These are phyloP conservation scores for Coracopsis vasa DNA, from an alignment of 2,113 vertebrate species.

Conservation along the genomic window DNA sequence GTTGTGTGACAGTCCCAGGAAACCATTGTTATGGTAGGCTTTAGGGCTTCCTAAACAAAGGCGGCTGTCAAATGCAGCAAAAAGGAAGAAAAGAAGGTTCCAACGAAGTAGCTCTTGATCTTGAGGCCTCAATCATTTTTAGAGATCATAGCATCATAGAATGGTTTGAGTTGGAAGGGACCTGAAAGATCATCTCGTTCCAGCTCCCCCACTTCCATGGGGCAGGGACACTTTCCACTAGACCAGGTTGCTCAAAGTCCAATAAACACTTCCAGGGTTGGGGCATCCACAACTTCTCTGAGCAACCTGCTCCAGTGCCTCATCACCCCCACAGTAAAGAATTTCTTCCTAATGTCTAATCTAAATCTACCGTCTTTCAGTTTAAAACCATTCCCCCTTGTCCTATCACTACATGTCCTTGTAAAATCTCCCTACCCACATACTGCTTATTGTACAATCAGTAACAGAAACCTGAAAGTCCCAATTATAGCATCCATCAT, in stretches of 20 bases:
- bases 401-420: neutral
- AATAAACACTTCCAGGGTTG: neutral
- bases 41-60: neutral
- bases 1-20: neutral
- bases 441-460: fast-evolving
- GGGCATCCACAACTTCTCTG: neutral
- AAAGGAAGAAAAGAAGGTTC: neutral
- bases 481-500: neutral
- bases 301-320: neutral
- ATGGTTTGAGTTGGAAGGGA: neutral
- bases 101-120: neutral
- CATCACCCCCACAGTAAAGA: neutral
- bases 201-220: neutral
- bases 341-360: neutral
- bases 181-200: neutral
- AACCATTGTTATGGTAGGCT: neutral
- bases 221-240: neutral
- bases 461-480: neutral
- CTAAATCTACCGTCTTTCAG: neutral
- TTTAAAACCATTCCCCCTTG: neutral
- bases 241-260: neutral
- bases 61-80: neutral
- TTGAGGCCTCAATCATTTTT: neutral
- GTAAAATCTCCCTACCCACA: neutral
- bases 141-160: neutral